Conservation (phyloP, 2,797 vertebrate species). For the Anas bahamensis region DNA sequence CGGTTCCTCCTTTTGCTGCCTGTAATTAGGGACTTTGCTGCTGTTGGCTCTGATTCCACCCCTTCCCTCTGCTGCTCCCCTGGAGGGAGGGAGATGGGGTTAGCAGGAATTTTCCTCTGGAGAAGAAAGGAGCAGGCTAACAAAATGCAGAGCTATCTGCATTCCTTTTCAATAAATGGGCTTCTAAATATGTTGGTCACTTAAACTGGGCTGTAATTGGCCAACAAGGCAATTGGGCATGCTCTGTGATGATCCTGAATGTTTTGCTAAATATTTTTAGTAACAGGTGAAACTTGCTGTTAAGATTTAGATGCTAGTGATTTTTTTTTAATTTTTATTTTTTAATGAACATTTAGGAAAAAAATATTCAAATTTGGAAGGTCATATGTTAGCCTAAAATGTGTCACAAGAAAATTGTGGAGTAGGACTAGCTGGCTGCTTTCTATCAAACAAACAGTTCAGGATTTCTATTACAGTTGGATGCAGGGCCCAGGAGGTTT, state of each 20-base stretch:
- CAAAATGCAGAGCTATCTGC: background rate
- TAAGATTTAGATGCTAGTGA: background rate
- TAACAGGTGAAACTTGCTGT: background rate
- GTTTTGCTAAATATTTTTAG: background rate
- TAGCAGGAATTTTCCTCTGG: background rate
- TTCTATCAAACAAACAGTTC: background rate
- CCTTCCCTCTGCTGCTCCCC: background rate
- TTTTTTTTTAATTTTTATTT: background rate
- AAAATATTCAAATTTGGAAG: background rate
- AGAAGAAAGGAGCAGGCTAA: background rate
- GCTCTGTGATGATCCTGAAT: background rate
- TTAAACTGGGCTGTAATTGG: background rate
- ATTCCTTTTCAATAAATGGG: background rate
- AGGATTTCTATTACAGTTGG: background rate
- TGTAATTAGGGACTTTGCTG: background rate
- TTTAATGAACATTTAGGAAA: background rate
- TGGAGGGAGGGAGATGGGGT: background rate
- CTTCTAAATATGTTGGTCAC: background rate
- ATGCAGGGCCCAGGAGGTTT: accelerated
- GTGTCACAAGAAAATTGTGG: background rate
- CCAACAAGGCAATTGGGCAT: background rate
- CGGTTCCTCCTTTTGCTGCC: background rate
- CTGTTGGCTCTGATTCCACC: background rate
- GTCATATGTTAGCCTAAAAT: background rate
- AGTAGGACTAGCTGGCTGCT: background rate